A percentile compares a stretch with the other conserved stretches of the same genome.
Evolutionary conservation across 2,797 vertebrate genomes (phyloP).

Genomic region (Gadopsis bispinosus): DNA sequence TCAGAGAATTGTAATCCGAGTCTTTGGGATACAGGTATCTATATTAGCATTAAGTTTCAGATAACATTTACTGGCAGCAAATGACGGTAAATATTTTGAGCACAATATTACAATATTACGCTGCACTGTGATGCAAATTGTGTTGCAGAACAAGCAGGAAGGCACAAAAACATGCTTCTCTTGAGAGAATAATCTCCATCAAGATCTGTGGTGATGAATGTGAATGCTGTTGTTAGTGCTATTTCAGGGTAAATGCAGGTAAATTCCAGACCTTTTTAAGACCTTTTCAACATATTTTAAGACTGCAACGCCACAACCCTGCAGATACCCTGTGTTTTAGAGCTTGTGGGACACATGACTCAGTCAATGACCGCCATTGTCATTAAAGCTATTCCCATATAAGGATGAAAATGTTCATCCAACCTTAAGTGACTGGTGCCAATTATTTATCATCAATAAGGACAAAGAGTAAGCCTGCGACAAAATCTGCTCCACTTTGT

Average conservation of each 20-base stretch:
- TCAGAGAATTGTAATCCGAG: neutral
- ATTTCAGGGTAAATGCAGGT: neutral
- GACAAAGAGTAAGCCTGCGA: neutral
- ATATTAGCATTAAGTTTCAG: neutral
- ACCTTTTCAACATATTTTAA: too few species aligned
- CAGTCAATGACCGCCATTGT: neutral
- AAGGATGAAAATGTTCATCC: neutral
- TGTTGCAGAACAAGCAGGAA: neutral
- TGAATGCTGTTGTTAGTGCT: slow-evolving; percentile 25
- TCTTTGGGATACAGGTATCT: neutral
- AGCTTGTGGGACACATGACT: neutral
- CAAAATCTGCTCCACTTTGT: neutral
- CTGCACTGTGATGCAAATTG: neutral
- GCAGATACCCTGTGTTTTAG: too few species aligned
- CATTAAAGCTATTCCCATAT: neutral
- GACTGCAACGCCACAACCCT: too few species aligned
- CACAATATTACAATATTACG: too few species aligned
- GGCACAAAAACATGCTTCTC: slow-evolving; percentile 15
- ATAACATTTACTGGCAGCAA: neutral
- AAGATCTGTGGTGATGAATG: slow-evolving; percentile 21
- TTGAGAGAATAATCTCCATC: slow-evolving; percentile 16
- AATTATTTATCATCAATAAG: neutral
- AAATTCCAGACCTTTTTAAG: too few species aligned
- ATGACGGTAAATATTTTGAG: neutral
- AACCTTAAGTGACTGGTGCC: neutral